phyloP scores from a whole-genome alignment of 2,797 vertebrate species.

The Cyclopterus lumpus region DNA sequence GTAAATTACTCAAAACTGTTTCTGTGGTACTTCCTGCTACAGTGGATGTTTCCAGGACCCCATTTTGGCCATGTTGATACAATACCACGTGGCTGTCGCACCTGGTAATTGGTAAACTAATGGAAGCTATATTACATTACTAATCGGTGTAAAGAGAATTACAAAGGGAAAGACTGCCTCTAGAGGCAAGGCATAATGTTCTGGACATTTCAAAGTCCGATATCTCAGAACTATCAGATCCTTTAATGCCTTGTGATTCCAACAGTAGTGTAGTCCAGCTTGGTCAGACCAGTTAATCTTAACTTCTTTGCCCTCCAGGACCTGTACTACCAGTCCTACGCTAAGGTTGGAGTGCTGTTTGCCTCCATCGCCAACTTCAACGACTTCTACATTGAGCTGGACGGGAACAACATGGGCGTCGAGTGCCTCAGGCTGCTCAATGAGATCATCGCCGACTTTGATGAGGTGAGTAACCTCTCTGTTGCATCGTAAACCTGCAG shows the following conservation, averaged over 20 bases:
- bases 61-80: background rate
- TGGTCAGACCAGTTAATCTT: background rate
- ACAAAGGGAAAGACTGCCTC: background rate
- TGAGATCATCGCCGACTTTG: conserved; percentile 98
- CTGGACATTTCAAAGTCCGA: background rate
- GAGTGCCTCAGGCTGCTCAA: conserved; percentile 97
- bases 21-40: background rate
- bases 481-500: conserved; percentile 39
- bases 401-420: conserved; percentile 99
- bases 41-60: background rate
- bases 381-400: conserved; percentile 98
- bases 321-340: conserved; percentile 97
- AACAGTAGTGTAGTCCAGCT: background rate
- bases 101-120: background rate
- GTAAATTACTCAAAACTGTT: background rate
- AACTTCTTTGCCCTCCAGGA: conserved; percentile 80
- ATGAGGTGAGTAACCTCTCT: conserved; percentile 85
- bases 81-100: background rate
- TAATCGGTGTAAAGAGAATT: background rate
- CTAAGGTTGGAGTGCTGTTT: conserved; percentile 96
- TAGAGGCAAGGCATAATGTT: background rate
- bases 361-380: conserved; percentile 99
- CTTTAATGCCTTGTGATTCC: background rate
- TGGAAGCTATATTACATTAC: background rate
- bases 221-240: background rate